Percentiles rank a stretch among this genome's conserved stretches.
Evolutionary conservation across 2,888 invertebrate genomes (phyloP).

Genomic region (Girardia tigrina): DNA sequence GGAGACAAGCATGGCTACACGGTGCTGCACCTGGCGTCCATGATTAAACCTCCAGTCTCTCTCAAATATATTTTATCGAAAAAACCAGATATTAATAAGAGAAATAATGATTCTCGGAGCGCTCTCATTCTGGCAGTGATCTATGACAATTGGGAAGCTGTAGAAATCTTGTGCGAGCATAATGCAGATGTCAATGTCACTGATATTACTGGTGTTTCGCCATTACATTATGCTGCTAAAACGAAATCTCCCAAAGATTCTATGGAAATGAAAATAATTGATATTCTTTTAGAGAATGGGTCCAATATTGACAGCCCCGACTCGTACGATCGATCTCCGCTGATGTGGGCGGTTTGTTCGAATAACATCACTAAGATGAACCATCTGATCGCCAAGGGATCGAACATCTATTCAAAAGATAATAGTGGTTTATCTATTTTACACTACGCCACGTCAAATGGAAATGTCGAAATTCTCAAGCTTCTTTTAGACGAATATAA

Average conservation of each 20-base stretch:
- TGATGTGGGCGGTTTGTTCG: conserved; percentile 14
- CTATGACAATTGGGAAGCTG: not conserved
- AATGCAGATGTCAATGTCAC: conserved; percentile 3
- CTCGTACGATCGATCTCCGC: not conserved
- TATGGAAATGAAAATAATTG: not conserved
- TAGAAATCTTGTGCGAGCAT: not conserved
- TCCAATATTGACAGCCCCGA: not conserved
- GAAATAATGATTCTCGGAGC: not conserved
- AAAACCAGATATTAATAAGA: not conserved
- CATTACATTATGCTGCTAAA: not conserved
- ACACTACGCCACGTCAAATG: not conserved
- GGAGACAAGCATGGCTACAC: conserved; percentile 3
- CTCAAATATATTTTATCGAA: not conserved
- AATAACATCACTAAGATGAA: not conserved
- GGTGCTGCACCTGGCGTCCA: not conserved
- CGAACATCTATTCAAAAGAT: conserved; percentile 2
- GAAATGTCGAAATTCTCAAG: not conserved
- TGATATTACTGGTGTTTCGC: not conserved
- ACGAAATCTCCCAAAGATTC: not conserved
- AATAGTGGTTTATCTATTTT: not conserved
- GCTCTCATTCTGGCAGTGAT: not conserved
- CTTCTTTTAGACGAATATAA: not conserved
- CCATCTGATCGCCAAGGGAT: not conserved
- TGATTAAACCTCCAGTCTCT: not conserved
- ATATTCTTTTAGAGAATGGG: not conserved